phyloP scores from a whole-genome alignment of 2,113 vertebrate genomes.

The Aramus guarauna region DNA sequence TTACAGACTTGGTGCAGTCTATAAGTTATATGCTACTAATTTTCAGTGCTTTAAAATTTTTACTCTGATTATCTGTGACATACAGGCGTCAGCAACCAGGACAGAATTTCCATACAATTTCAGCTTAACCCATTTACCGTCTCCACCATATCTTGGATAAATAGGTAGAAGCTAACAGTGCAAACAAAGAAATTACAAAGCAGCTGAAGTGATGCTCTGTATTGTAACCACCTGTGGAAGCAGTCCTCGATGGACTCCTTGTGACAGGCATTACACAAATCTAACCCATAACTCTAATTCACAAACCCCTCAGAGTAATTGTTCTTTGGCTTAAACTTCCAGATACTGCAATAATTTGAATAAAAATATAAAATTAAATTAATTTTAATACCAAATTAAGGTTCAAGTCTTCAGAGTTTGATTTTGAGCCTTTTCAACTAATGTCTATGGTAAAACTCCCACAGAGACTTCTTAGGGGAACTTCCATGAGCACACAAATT shows the following conservation, averaged over 20 bases:
- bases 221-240: not conserved
- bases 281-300: not conserved
- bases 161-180: not conserved
- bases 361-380: not conserved
- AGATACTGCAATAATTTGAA: not conserved
- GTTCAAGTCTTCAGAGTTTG: not conserved
- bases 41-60: not conserved
- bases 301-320: not conserved
- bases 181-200: not conserved
- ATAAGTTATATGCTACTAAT: slow-evolving; percentile 39
- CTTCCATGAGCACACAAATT: not conserved
- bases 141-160: not conserved
- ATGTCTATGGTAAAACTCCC: not conserved
- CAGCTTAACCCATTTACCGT: not conserved
- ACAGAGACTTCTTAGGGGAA: not conserved
- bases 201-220: not conserved
- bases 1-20: slow-evolving; percentile 63
- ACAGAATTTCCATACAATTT: not conserved
- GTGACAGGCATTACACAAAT: not conserved
- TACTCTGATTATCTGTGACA: not conserved
- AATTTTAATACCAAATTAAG: not conserved
- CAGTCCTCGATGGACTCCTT: not conserved
- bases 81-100: not conserved
- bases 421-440: not conserved
- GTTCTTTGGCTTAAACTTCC: not conserved